Evolutionary conservation across 2,888 invertebrate genomes (phyloP), one percentile per base, ranked within the genome.

Genomic region (Leptopterna dolabrata): DNA sequence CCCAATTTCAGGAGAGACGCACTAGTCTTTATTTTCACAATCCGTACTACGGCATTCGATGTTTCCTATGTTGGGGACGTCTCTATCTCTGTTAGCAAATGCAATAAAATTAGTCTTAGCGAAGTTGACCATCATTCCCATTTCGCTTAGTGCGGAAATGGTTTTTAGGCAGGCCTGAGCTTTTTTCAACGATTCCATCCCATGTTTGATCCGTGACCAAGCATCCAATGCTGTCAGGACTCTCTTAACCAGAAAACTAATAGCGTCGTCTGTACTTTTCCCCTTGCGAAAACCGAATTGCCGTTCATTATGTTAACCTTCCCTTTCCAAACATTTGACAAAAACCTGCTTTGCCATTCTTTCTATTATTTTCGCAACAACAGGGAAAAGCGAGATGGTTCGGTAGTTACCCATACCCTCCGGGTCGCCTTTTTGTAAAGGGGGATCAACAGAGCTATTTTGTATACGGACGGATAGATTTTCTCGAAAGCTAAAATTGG

Each of bases 361-460:
- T 51, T 80, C 80, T 11, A 80, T 80, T 80, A 80, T 45, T 29
- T 80, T 55, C 1, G 82, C 82, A 7, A 83, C n/a, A 2, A 41
- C 19, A 3, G 83, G 70, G 0, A 83, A 24, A 2, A 83, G 83
- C 0, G 83, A 83, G 19, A 83, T 83, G 4, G 83, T 70, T 24
- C 71, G 41, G 45, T 83, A 83, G 24, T 70, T 71, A 4, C 43
- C 45, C 71, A 71, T 71, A 11, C 70, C 71, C 16, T 71, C 19
- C 1, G 63, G 71, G 71, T 83, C 71, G 1, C 83, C 83, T 27
- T 82, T 51, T 82, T 82, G 24, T 14, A 82, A 11, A 82, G 82
- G 11, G 82, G 82, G 13, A 55, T 30, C 13, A 82, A 16, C 1
- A 82, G n/a, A 19, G 55, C 51, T 16, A 55, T 43, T 29, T 82